phyloP scores from a whole-genome alignment of 2,888 invertebrate species.

The Trachelus tabidus region DNA sequence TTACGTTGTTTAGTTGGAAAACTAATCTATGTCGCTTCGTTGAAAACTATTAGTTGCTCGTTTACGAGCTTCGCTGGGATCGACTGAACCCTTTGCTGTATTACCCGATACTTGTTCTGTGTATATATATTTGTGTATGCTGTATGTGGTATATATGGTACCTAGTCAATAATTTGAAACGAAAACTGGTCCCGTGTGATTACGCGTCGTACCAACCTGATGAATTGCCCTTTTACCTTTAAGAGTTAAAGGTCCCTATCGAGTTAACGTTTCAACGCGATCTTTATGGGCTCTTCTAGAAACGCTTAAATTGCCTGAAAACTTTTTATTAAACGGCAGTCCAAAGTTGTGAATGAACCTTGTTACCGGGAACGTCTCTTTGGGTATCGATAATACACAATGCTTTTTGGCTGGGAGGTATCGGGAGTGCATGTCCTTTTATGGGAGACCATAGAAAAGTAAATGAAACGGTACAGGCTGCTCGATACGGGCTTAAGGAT shows the following conservation, averaged over 20 bases:
- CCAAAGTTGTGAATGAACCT: not conserved
- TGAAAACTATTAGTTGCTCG: not conserved
- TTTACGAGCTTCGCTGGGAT: not conserved
- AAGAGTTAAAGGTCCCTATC: not conserved
- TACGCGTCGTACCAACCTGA: not conserved
- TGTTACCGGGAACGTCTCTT: not conserved
- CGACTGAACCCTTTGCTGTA: not conserved
- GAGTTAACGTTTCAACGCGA: not conserved
- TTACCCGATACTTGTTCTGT: not conserved
- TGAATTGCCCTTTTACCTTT: not conserved
- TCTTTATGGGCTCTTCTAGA: not conserved
- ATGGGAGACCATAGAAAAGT: not conserved
- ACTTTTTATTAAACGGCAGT: not conserved
- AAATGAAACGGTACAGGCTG: not conserved
- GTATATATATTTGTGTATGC: not conserved
- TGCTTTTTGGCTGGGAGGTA: not conserved
- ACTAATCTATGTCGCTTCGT: too few relatives aligned
- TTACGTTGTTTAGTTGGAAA: not conserved
- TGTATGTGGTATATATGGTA: not conserved
- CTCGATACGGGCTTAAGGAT: too few relatives aligned
- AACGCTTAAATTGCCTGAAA: not conserved
- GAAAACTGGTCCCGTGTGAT: not conserved
- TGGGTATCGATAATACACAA: not conserved
- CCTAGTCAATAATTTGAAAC: not conserved
- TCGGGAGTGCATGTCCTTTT: not conserved